Evolutionary conservation across 1,140 invertebrate genomes (phyloP).

Genomic region (Lordiphosa collinella): DNA sequence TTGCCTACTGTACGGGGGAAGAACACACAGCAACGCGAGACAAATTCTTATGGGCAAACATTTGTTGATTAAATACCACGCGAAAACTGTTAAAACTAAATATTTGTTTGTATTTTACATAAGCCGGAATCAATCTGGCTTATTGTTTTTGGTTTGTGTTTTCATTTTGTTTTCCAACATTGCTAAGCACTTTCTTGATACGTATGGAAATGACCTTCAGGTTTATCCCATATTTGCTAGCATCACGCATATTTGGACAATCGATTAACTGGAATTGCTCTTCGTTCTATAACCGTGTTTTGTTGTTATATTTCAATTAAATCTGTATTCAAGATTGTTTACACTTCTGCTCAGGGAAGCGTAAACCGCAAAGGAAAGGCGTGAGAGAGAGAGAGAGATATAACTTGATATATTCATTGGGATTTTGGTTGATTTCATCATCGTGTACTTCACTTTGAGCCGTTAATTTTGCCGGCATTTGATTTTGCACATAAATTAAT

Average conservation of each 20-base stretch:
- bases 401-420: too few species aligned
- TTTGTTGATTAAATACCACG: too few species aligned
- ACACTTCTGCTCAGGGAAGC: constrained; percentile 3
- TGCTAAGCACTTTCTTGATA: constrained; percentile 7
- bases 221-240: constrained; percentile 1
- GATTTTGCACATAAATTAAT: too few species aligned
- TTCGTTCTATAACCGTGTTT: not conserved
- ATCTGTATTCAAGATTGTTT: constrained; percentile 12
- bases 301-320: constrained; percentile 7
- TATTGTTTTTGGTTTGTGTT: not conserved
- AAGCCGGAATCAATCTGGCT: too few species aligned
- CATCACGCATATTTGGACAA: constrained; percentile 20
- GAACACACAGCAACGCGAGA: too few species aligned
- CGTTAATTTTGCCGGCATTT: not conserved
- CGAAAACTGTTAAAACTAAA: too few species aligned
- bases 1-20: too few species aligned
- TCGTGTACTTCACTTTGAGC: constrained; percentile 5
- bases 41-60: too few species aligned
- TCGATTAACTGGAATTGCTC: constrained; percentile 22
- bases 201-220: not conserved
- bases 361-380: not conserved
- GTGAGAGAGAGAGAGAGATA: constrained; percentile 1
- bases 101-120: too few species aligned
- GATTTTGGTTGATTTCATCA: not conserved
- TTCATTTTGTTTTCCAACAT: not conserved